Evolutionary conservation across 2,113 vertebrate species (phyloP), one percentile per base, ranked within the genome.

Genomic region (Dascyllus trimaculatus): DNA sequence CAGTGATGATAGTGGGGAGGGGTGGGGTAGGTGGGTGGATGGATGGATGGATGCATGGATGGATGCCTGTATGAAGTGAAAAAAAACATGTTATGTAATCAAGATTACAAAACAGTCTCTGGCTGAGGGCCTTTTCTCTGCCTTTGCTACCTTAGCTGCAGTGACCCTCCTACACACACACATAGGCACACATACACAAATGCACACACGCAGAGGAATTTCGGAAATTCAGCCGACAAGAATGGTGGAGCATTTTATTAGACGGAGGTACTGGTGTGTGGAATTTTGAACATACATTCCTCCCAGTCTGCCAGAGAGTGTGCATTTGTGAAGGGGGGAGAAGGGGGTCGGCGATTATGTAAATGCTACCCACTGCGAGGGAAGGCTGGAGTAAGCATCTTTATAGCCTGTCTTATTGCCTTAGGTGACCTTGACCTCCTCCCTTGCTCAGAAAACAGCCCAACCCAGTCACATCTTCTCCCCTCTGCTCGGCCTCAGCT

Each of bases 61-160:
- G 77, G 58, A 78, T 88, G 69, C 60, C 65, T 84, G 75, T 56
- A 73, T 64, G 21, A 64, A 24, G 51, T 54, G 22, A 29, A 51
- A 75, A 71, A 64, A 78, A 71, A 85, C 17, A 54, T 43, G 74
- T 94, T 94, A 92, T 89, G 89, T 92, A 94, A 94, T 82, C 51
- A 75, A 82, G 81, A 93, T 93, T 93, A 94, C 88, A 93, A 91
- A 91, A 92, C 90, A 79, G 54, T 78, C 29, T 81, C 38, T 48
- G 8, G 78, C 86, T 71, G 80, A 29, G 75, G 63, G 86, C 81
- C 84, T 71, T 90, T 89, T 29, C 32, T 63, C 85, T 85, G 76
- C 69, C 78, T 49, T 25, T 57, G 66, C 77, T 84, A 75, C 72
- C 72, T 85, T 57, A 6, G 76, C 71, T 76, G 78, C 26, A 26